Conservation (phyloP, 2,888 invertebrate genomes). For the Adineta ricciae region DNA sequence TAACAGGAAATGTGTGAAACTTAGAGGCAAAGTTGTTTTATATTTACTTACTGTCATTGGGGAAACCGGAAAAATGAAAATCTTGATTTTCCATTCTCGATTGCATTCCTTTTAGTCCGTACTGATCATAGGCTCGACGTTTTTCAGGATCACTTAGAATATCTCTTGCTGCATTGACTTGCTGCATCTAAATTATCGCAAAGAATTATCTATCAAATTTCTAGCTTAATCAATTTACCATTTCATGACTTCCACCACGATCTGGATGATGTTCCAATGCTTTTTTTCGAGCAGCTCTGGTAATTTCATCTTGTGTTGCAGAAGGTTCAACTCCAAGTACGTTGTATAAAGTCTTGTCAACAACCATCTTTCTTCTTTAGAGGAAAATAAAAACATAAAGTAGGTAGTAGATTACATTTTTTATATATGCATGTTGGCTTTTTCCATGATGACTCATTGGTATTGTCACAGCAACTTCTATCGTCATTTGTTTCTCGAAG, state of each 20-base stretch:
- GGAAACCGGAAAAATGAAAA: background rate
- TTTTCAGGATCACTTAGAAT: conserved; percentile 78
- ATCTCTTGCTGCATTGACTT: conserved; percentile 88
- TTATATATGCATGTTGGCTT: too few relatives aligned
- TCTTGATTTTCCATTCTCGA: conserved; percentile 55
- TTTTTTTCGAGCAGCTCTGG: conserved; percentile 57
- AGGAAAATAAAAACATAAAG: too few relatives aligned
- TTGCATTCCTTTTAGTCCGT: conserved; percentile 75
- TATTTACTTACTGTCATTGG: background rate
- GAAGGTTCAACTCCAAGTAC: conserved; percentile 69
- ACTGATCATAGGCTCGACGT: conserved; percentile 70
- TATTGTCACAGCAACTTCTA: too few relatives aligned
- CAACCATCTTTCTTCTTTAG: background rate
- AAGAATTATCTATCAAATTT: background rate
- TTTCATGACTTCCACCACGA: background rate
- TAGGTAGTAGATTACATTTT: too few relatives aligned
- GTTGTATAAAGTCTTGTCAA: conserved; percentile 75
- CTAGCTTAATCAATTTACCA: background rate
- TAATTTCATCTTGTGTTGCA: conserved; percentile 74
- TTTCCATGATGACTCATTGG: too few relatives aligned
- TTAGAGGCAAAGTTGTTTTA: background rate
- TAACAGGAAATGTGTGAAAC: background rate
- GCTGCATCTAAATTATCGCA: background rate
- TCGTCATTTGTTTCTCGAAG: too few relatives aligned
- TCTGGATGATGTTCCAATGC: background rate